Conservation (phyloP, 2,888 invertebrate genomes). For the Chloromyia formosa region DNA sequence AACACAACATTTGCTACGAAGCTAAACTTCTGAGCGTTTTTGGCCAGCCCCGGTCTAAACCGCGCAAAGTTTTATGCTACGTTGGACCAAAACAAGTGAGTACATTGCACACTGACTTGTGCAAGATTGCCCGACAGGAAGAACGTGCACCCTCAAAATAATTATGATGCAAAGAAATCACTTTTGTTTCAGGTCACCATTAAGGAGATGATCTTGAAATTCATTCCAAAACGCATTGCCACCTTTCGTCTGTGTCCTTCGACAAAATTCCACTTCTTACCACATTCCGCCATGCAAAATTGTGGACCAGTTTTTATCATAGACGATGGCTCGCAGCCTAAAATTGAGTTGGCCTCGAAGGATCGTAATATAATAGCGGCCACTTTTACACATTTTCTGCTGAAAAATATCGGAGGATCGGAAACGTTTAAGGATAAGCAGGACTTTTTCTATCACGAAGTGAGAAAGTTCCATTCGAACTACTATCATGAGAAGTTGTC, state of each 20-base stretch:
- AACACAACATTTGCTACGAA: constrained; percentile 87
- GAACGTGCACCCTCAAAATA: neutral
- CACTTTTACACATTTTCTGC: constrained; percentile 88
- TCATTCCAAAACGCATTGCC: constrained; percentile 90
- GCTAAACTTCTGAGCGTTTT: constrained; percentile 76
- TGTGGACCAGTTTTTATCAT: constrained; percentile 77
- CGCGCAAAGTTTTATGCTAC: constrained; percentile 88
- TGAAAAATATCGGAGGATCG: constrained; percentile 94
- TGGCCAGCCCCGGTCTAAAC: constrained; percentile 68
- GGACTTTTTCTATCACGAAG: constrained; percentile 82
- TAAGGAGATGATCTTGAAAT: constrained; percentile 91
- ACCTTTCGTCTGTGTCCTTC: constrained; percentile 93
- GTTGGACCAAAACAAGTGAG: constrained; percentile 85
- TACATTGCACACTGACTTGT: neutral
- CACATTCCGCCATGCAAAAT: constrained; percentile 62
- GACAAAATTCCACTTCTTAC: constrained; percentile 82
- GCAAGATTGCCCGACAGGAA: neutral
- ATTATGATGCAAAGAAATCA: constrained; percentile 48
- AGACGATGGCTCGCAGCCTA: constrained; percentile 91
- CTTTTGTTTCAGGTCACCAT: constrained; percentile 72
- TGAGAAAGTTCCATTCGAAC: constrained; percentile 85
- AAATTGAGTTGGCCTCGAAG: constrained; percentile 81
- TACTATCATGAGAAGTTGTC: constrained; percentile 87
- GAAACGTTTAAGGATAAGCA: constrained; percentile 90
- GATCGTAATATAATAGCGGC: constrained; percentile 92